Percentiles rank a stretch among this genome's conserved stretches.
phyloP scores from a whole-genome alignment of 2,797 vertebrate species.

The Poliocrania exsul region DNA sequence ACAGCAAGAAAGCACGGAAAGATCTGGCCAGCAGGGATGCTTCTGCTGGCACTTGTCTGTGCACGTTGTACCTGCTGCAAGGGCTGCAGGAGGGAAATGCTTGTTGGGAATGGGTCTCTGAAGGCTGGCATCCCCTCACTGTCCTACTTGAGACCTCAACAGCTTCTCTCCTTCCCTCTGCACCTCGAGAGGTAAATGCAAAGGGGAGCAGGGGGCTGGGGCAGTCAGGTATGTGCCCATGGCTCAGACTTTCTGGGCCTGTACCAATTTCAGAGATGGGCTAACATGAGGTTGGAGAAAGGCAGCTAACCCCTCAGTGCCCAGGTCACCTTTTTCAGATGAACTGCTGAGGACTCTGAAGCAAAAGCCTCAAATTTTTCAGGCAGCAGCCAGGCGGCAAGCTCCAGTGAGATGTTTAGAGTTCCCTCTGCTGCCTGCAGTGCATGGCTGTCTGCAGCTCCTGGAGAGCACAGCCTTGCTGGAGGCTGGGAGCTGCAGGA shows the following conservation, averaged over 20 bases:
- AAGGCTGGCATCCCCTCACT: not conserved
- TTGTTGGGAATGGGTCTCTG: not conserved
- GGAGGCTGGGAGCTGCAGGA: not conserved
- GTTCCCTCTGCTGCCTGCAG: slow-evolving; percentile 60
- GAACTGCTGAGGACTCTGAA: not conserved
- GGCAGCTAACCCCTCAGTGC: not conserved
- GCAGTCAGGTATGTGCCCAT: rapidly evolving
- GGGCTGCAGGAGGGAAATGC: not conserved
- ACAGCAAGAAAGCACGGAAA: rapidly evolving
- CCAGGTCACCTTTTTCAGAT: not conserved
- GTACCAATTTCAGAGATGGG: not conserved
- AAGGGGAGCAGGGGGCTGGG: not conserved
- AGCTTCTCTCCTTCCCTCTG: not conserved
- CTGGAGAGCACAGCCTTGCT: not conserved
- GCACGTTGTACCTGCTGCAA: not conserved
- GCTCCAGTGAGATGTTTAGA: slow-evolving; percentile 10
- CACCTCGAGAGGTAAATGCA: not conserved
- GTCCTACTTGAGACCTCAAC: not conserved
- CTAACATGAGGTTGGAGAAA: not conserved
- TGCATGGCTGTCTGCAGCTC: not conserved
- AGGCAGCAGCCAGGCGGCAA: not conserved
- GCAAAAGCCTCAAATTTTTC: not conserved
- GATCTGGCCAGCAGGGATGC: not conserved
- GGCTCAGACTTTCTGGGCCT: not conserved
- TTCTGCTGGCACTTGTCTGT: not conserved